Percentiles rank a stretch among this genome's conserved stretches.
Evolutionary conservation across 2,113 vertebrate genomes (phyloP).

Genomic region (Eonycteris spelaea): DNA sequence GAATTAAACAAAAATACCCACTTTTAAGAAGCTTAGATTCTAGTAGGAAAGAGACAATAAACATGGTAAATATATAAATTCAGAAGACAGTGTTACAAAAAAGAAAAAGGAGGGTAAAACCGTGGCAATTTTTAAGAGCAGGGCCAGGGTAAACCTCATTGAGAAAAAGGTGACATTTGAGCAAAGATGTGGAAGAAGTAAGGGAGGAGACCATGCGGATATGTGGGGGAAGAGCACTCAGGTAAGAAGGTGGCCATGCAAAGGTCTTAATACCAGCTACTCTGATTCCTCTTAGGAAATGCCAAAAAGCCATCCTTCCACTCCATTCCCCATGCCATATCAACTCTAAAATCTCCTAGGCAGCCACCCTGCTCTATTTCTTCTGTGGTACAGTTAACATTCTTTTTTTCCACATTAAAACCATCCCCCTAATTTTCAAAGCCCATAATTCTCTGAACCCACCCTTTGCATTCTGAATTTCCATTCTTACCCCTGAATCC

Average conservation of each 20-base stretch:
- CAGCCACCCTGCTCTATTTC: background rate
- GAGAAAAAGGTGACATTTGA: background rate
- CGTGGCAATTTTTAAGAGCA: background rate
- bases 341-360: background rate
- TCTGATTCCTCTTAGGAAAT: background rate
- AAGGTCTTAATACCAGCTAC: background rate
- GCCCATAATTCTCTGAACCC: background rate
- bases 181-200: background rate
- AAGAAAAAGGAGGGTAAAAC: background rate
- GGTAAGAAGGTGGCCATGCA: background rate
- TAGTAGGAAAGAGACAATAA: background rate
- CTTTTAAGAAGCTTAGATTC: conserved; percentile 8
- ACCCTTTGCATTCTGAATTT: background rate
- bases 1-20: conserved; percentile 5
- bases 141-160: background rate
- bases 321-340: background rate
- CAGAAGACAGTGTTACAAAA: background rate
- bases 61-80: background rate
- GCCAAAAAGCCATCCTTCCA: background rate
- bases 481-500: background rate
- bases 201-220: background rate
- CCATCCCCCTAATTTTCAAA: background rate
- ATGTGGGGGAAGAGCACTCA: background rate
- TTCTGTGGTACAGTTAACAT: background rate
- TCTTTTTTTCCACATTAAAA: background rate